phyloP scores from a whole-genome alignment of 2,888 invertebrate genomes.

The Dasysyrphus tricinctus region DNA sequence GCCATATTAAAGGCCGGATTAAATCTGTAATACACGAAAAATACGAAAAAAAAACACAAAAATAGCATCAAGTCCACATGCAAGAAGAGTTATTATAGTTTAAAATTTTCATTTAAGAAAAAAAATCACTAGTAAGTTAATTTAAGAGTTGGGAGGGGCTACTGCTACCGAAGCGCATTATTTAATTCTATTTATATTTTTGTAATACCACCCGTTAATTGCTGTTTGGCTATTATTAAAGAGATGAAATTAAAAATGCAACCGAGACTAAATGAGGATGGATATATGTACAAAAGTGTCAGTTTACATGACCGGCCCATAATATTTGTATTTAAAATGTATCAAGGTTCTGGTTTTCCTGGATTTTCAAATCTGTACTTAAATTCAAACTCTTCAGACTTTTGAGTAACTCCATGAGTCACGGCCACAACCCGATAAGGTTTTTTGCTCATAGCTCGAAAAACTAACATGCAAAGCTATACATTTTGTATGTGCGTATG shows the following conservation, averaged over 20 bases:
- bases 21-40: constrained; percentile 87
- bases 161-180: constrained; percentile 29
- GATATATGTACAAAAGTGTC: not conserved
- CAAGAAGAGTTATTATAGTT: constrained; percentile 52
- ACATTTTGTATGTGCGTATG: too few species aligned
- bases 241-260: constrained; percentile 23
- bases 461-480: too few species aligned
- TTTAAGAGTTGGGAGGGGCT: constrained; percentile 37
- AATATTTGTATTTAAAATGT: too few species aligned
- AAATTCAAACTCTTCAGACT: too few species aligned
- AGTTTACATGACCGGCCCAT: too few species aligned
- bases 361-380: too few species aligned
- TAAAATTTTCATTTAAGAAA: constrained; percentile 13
- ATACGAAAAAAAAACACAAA: constrained; percentile 62
- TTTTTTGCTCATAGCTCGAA: too few species aligned
- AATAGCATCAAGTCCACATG: constrained; percentile 56
- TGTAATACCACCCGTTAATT: too few species aligned
- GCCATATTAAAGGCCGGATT: constrained; percentile 97
- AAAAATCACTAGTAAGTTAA: constrained; percentile 6
- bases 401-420: too few species aligned
- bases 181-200: constrained; percentile 4
- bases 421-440: too few species aligned
- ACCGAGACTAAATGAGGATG: not conserved
- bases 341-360: not conserved
- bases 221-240: too few species aligned